Percentiles rank a stretch among this genome's conserved stretches.
phyloP scores from a whole-genome alignment of 2,113 vertebrate genomes.

The Vimba vimba region DNA sequence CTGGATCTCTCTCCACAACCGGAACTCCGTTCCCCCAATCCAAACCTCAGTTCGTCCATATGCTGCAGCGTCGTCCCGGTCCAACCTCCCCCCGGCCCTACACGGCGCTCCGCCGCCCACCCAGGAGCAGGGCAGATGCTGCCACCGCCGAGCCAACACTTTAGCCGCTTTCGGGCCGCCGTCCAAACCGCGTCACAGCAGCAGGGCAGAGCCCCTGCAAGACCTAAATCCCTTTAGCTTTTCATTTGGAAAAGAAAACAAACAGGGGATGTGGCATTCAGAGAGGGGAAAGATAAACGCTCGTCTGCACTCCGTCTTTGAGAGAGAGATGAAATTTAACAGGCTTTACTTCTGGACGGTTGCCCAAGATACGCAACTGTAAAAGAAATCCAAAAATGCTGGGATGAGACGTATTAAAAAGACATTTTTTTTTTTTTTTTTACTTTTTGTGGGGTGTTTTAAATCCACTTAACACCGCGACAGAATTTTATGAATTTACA shows the following conservation, averaged over 20 bases:
- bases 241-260: conserved; percentile 52
- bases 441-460: conserved; percentile 20
- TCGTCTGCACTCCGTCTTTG: conserved; percentile 20
- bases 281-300: conserved; percentile 46
- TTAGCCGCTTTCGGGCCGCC: not conserved
- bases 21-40: conserved; percentile 24
- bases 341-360: conserved; percentile 40
- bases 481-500: conserved; percentile 33
- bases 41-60: conserved; percentile 32
- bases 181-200: conserved; percentile 29
- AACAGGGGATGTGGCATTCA: conserved; percentile 40
- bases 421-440: not conserved
- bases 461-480: conserved; percentile 36
- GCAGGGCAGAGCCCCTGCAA: conserved; percentile 33
- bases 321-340: conserved; percentile 41
- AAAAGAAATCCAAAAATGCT: conserved; percentile 43
- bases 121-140: conserved; percentile 36
- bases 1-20: conserved; percentile 37
- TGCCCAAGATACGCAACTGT: conserved; percentile 28
- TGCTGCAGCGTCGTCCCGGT: conserved; percentile 21
- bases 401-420: conserved; percentile 52
- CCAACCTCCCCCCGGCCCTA: conserved; percentile 27
- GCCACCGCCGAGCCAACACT: conserved; percentile 27
- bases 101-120: conserved; percentile 2
- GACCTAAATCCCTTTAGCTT: conserved; percentile 52